These are phyloP conservation scores for Lagorchestes hirsutus DNA, from an alignment of 2,797 vertebrate species.

Conservation along the genomic window DNA sequence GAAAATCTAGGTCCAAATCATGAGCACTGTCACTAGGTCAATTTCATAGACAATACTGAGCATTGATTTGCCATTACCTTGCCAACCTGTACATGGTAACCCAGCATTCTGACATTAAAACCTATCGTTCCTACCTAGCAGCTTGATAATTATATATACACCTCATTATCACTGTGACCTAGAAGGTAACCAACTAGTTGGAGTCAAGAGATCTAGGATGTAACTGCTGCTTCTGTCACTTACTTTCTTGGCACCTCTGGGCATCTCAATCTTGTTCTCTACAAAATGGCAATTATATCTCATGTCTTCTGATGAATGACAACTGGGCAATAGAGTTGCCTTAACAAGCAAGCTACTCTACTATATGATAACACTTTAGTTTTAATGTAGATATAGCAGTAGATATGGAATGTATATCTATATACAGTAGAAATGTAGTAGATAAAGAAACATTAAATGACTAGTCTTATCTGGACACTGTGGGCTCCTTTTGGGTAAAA, in stretches of 20 bases:
- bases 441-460: not conserved
- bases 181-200: not conserved
- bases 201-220: not conserved
- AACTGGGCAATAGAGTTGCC: not conserved
- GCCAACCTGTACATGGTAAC: not conserved
- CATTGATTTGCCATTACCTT: not conserved
- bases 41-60: not conserved
- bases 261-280: not conserved
- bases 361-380: not conserved
- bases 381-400: not conserved
- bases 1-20: not conserved
- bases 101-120: not conserved
- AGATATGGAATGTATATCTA: no score
- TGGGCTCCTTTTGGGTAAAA: not conserved
- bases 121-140: not conserved
- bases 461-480: not conserved
- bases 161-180: not conserved
- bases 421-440: not conserved
- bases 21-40: not conserved
- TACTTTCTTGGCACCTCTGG: not conserved
- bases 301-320: not conserved
- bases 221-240: not conserved
- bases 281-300: not conserved
- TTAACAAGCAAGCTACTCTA: not conserved
- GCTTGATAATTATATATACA: not conserved